Evolutionary conservation across 2,888 invertebrate species (phyloP), one percentile per base, ranked within the genome.

Genomic region (Anthrax anthrax): DNA sequence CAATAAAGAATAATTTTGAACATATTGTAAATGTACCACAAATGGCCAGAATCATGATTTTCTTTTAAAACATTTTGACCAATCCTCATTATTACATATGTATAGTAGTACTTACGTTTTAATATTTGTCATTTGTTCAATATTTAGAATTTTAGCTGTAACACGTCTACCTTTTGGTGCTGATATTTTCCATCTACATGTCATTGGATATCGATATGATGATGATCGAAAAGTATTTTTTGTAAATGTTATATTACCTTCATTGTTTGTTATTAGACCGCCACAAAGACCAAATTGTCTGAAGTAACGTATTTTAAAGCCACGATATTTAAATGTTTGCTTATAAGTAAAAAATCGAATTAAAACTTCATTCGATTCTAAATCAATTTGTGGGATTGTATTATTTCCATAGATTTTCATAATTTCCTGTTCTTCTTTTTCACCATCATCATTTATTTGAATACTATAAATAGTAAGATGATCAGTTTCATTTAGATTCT

Each of bases 131-230:
- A 57, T 18, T 72, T 73, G 9, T 87, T 71, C 46, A 23, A 23
- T 4, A 23, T 23, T 23, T 23, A 23, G 4, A 6, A 23, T 23
- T 23, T 23, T 23, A 6, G 23, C 23, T 23, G 23, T 23, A 23
- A 23, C 23, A 23, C 76, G 71, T 50, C 77, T 72, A 0, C 80
- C 81, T 56, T 68, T 64, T 0, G 80, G 78, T 1, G 78, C 80
- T 6, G 60, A 70, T 14, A 84, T 80, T 17, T 52, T 67, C 87
- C 87, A 88, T 9, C 65, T 63, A 56, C 88, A 89, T 0, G 67
- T 59, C 9, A 58, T 55, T 0, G 86, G 89, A 69, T 87, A 92
- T 13, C 79, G 79, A 0, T 82, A 81, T 13, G 84, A 78, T 23
- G 23, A 23, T 23, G 23, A 8, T 8, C 4, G 8, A n/a, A n/a